Evolutionary conservation across 2,888 invertebrate species (phyloP), one percentile per base, ranked within the genome.

Genomic region (Lycocerus yunnanus): DNA sequence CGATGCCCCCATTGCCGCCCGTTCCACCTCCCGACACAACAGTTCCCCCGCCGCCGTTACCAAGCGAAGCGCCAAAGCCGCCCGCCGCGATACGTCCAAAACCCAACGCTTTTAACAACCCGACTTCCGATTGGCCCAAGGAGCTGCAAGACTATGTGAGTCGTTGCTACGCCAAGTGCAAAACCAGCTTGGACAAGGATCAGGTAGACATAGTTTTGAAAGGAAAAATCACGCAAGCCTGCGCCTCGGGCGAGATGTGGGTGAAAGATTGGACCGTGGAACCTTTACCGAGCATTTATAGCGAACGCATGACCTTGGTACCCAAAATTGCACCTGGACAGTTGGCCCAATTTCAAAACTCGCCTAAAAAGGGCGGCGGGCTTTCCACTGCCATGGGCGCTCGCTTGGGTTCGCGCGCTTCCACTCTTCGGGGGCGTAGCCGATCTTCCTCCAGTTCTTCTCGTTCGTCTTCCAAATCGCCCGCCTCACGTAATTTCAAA

Each of bases 241-340:
- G 97, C 66, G 94, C 94, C 84, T 94, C 94, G 82, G 96, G 96
- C 77, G 94, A 95, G 79, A 90, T 97, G 63, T 94, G 94, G 92
- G 93, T 93, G 1, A 95, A 96, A 84, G 96, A 99, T 88, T 99
- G 99, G 99, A 94, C 94, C 82, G 92, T 91, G 78, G 98, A 99
- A 86, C 95, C 97, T 24, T 90, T 98, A 80, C 98, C 98, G 60
- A 95, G 93, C 86, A 94, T 95, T 71, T 91, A 94, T 84, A 94
- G 94, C 85, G 94, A 95, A 85, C 90, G 93, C 58, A 91, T 92
- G 87, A 91, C 89, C 78, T 88, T 92, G 83, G 89, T 91, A 72
- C 91, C 91, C 20, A 92, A 92, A 82, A 89, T 91, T 69, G 90
- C 91, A 21, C 87, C 89, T 78, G 89, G 91, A 78, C 86, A 90